These are phyloP conservation scores for Alosa sapidissima DNA, from an alignment of 2,797 vertebrate species.

Conservation along the genomic window DNA sequence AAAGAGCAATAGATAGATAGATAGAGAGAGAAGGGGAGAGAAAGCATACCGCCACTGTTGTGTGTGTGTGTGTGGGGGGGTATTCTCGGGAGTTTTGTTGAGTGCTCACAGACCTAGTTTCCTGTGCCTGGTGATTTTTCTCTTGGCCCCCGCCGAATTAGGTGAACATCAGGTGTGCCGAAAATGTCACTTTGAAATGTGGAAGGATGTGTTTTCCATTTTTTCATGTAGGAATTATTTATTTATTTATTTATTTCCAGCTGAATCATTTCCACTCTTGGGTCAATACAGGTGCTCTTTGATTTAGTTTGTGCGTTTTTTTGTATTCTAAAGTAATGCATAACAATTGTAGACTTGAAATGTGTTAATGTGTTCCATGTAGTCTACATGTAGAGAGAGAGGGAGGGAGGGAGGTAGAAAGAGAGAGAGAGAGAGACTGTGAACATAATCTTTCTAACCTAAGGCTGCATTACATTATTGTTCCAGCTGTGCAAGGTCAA, in stretches of 20 bases:
- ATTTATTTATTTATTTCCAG: conserved; percentile 2
- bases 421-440: too few species aligned
- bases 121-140: neutral
- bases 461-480: neutral
- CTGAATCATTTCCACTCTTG: neutral
- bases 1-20: neutral
- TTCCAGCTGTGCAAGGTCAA: conserved; percentile 6
- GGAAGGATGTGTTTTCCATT: conserved; percentile 6
- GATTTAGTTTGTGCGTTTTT: neutral
- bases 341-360: neutral
- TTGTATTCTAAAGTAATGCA: neutral
- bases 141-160: conserved; percentile 25
- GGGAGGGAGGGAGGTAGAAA: too few species aligned
- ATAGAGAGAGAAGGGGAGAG: neutral
- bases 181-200: conserved; percentile 28
- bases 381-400: too few species aligned
- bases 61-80: neutral
- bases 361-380: neutral
- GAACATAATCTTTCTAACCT: neutral
- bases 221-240: neutral
- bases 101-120: conserved; percentile 37
- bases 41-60: neutral
- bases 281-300: neutral
- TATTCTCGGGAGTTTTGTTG: conserved; percentile 41
- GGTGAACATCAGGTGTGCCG: conserved; percentile 40